These are phyloP conservation scores for Semaprochilodus insignis DNA, from an alignment of 2,797 vertebrate species.

Conservation along the genomic window DNA sequence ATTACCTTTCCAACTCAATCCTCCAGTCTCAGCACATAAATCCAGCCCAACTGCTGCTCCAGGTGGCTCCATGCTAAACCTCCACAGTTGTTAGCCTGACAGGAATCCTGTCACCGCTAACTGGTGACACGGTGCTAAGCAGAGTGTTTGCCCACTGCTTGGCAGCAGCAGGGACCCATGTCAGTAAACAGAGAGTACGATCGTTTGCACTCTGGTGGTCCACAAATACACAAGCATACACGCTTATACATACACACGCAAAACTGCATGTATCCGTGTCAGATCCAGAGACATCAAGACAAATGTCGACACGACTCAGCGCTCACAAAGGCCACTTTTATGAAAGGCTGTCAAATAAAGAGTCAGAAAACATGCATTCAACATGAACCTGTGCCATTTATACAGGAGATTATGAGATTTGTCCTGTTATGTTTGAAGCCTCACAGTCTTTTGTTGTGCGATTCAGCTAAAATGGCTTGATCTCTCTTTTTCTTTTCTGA, in stretches of 20 bases:
- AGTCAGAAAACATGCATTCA: background rate
- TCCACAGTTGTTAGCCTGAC: constrained; percentile 17
- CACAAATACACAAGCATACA: background rate
- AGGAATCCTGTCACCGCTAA: constrained; percentile 42
- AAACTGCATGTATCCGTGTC: background rate
- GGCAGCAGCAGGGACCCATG: constrained; percentile 18
- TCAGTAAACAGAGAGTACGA: constrained; percentile 40
- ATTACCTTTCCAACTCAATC: constrained; percentile 42
- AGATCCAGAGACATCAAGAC: background rate
- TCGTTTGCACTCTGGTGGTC: constrained; percentile 20
- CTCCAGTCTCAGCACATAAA: constrained; percentile 42
- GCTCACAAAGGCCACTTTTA: background rate
- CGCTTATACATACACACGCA: background rate
- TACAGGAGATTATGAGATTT: background rate
- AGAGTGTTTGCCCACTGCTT: constrained; percentile 31
- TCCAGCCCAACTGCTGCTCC: constrained; percentile 54
- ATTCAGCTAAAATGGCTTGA: background rate
- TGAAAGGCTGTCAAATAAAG: constrained; percentile 3
- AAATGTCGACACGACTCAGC: background rate
- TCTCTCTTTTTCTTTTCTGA: background rate
- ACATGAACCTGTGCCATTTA: background rate
- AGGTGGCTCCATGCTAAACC: constrained; percentile 58
- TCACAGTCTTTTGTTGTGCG: background rate
- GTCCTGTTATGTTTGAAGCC: background rate
- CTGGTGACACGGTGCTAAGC: constrained; percentile 14